Evolutionary conservation across 2,888 invertebrate genomes (phyloP).

Genomic region (Xylota segnis): DNA sequence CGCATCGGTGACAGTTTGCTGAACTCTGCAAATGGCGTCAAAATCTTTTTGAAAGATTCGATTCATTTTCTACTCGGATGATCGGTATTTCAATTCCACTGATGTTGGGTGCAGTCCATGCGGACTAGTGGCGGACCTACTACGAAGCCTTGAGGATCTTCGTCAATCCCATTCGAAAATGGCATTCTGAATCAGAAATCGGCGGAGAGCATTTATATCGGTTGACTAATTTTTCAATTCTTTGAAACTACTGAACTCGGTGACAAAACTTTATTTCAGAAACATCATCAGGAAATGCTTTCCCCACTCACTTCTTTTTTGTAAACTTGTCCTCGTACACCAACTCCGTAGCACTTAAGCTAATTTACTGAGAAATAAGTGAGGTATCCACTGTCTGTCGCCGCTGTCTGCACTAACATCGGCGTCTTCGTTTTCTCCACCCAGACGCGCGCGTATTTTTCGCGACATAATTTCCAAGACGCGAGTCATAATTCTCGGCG

Average conservation of each 20-base stretch:
- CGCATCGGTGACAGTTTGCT: too few relatives aligned
- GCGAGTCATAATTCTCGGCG: not conserved
- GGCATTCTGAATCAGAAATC: too few relatives aligned
- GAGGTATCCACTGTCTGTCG: slow-evolving; percentile 34
- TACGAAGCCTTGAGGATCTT: too few relatives aligned
- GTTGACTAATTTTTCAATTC: not conserved
- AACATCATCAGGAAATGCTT: not conserved
- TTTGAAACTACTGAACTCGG: not conserved
- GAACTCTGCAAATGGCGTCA: too few relatives aligned
- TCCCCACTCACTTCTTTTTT: not conserved
- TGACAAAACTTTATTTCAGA: not conserved
- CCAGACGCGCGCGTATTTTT: slow-evolving; percentile 34
- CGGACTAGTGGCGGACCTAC: too few relatives aligned
- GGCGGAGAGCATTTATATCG: not conserved
- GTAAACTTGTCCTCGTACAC: slow-evolving; percentile 19
- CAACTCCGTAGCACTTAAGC: slow-evolving; percentile 37
- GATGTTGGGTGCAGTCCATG: too few relatives aligned
- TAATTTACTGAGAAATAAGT: slow-evolving; percentile 44
- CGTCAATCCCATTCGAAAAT: too few relatives aligned
- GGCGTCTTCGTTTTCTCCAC: slow-evolving; percentile 12
- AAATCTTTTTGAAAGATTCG: too few relatives aligned
- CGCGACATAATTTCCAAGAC: slow-evolving; percentile 27
- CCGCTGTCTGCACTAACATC: slow-evolving; percentile 5
- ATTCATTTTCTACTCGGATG: too few relatives aligned
- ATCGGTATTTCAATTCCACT: too few relatives aligned